phyloP scores from a whole-genome alignment of 37 sponge, comb jelly and placozoan species.

The Chondrosia reniformis region DNA sequence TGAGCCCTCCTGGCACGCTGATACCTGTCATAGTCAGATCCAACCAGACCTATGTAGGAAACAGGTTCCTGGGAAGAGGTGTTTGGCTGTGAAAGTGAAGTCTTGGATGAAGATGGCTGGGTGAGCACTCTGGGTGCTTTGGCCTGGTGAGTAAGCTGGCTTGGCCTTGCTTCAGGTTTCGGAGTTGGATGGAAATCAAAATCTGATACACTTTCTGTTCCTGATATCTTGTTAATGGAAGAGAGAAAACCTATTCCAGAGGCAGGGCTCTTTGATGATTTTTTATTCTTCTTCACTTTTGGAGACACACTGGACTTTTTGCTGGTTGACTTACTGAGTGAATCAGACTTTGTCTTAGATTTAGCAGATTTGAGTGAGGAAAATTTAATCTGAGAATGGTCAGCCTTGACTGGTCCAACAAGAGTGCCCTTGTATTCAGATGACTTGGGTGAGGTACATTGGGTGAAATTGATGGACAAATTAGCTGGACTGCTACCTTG shows the following conservation, averaged over 20 bases:
- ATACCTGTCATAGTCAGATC: not conserved
- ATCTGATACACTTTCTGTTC: slow-evolving; percentile 23
- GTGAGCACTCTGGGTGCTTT: not conserved
- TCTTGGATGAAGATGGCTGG: not conserved
- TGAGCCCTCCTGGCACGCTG: too few relatives aligned
- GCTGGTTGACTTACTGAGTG: not conserved
- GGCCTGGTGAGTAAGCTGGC: not conserved
- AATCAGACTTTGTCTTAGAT: not conserved
- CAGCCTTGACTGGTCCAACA: too few relatives aligned
- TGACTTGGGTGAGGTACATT: not conserved
- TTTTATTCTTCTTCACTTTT: slow-evolving; percentile 74
- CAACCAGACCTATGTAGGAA: slow-evolving; percentile 13
- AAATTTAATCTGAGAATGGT: too few relatives aligned
- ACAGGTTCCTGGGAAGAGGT: not conserved
- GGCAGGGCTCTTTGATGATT: not conserved
- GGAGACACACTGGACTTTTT: slow-evolving; percentile 66
- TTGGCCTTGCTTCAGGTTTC: not conserved
- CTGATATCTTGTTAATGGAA: slow-evolving; percentile 6
- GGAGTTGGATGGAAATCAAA: slow-evolving; percentile 10
- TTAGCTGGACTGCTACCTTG: slow-evolving; percentile 20
- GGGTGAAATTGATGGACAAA: not conserved
- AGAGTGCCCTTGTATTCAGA: too few relatives aligned
- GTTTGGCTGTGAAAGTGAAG: not conserved
- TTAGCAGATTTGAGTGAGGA: not conserved
- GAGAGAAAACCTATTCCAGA: not conserved